Evolutionary conservation across 2,888 invertebrate genomes (phyloP).

Genomic region (Cephus pulcher): DNA sequence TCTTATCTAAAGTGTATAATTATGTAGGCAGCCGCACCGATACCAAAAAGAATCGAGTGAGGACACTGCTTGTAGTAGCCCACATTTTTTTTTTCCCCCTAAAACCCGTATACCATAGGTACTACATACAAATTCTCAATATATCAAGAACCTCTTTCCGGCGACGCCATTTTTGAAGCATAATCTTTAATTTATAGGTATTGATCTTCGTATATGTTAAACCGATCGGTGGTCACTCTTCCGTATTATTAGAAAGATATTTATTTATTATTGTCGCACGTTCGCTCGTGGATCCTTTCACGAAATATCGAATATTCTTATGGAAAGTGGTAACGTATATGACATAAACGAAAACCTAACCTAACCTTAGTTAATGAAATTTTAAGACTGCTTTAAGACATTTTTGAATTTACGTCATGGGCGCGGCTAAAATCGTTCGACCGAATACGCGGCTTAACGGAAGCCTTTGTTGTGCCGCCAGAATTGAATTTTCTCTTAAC

Average conservation of each 20-base stretch:
- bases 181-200: no score
- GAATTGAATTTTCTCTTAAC: conserved; percentile 19
- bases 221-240: no score
- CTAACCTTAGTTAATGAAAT: conserved; percentile 10
- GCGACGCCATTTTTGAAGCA: no score
- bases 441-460: conserved; percentile 18
- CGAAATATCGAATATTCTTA: no score
- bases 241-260: no score
- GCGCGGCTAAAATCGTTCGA: conserved; percentile 17
- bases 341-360: not conserved
- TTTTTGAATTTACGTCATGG: conserved; percentile 12
- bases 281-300: no score
- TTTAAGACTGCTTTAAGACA: conserved; percentile 1
- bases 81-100: not conserved
- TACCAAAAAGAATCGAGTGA: conserved; percentile 10
- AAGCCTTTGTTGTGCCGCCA: conserved; percentile 21
- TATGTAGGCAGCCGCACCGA: conserved; percentile 8
- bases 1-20: conserved; percentile 23
- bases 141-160: no score
- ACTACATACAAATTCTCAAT: no score
- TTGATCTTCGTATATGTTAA: no score
- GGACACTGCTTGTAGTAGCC: no score
- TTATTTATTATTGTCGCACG: no score
- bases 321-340: no score
- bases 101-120: not conserved